Conservation (phyloP, 1,140 invertebrate genomes). For the Diachasma alloeum region DNA sequence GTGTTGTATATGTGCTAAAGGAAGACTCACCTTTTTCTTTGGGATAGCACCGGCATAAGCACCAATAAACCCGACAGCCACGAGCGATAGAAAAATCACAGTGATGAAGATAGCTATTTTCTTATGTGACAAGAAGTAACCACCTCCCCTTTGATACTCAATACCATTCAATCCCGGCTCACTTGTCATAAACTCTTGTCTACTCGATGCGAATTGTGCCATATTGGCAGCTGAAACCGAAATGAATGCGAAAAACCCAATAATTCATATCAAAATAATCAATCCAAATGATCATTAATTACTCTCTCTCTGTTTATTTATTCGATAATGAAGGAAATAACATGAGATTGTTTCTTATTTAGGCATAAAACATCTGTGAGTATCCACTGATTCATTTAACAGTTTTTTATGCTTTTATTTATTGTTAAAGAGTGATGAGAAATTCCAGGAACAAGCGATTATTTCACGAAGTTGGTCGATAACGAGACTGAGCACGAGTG, state of each 20-base stretch:
- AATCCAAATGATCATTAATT: background rate
- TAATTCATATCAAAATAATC: background rate
- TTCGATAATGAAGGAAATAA: background rate
- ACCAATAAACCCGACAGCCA: conserved; percentile 48
- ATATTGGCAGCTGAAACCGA: conserved; percentile 46
- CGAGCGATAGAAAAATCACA: conserved; percentile 39
- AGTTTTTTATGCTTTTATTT: background rate
- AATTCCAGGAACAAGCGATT: background rate
- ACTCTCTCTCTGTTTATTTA: background rate
- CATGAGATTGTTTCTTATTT: too few relatives aligned
- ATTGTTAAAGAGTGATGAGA: background rate
- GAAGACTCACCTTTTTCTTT: conserved; percentile 40
- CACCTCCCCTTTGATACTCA: conserved; percentile 45
- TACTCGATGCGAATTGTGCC: conserved; percentile 43
- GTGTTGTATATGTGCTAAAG: too few relatives aligned
- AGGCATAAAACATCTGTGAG: background rate
- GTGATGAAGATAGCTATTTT: conserved; percentile 43
- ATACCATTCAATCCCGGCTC: conserved; percentile 43
- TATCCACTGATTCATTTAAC: background rate
- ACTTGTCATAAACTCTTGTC: conserved; percentile 44
- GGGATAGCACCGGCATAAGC: conserved; percentile 43
- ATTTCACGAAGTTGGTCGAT: background rate
- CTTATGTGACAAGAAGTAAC: conserved; percentile 53
- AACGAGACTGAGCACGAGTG: conserved; percentile 1
- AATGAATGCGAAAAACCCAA: conserved; percentile 1